These are phyloP conservation scores for Samia ricini DNA, from an alignment of 1,140 invertebrate genomes.

Conservation along the genomic window DNA sequence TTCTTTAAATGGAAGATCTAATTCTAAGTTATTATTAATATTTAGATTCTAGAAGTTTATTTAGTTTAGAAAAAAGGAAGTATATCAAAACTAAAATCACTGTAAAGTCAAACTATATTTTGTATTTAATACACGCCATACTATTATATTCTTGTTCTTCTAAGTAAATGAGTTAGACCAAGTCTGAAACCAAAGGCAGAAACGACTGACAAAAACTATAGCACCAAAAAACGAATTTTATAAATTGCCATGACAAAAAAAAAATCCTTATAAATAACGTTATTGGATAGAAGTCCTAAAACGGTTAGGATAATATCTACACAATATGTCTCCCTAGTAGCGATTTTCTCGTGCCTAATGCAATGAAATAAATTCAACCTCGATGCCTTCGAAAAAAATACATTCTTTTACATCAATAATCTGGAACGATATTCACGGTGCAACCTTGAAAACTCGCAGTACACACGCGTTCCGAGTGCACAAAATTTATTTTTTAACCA, in stretches of 20 bases:
- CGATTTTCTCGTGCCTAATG: neutral
- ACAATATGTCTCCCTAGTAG: neutral
- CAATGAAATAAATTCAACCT: slow-evolving; percentile 10
- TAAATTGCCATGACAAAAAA: neutral
- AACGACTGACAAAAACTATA: neutral
- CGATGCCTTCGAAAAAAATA: slow-evolving; percentile 6
- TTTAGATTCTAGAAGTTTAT: too few relatives aligned
- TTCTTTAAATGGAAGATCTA: neutral
- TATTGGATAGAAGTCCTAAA: neutral
- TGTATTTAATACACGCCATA: too few relatives aligned
- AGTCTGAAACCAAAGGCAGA: too few relatives aligned
- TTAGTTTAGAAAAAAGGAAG: too few relatives aligned
- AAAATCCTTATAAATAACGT: neutral
- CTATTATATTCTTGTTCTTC: too few relatives aligned
- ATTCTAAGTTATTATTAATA: too few relatives aligned
- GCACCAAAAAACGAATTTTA: neutral
- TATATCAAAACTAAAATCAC: too few relatives aligned
- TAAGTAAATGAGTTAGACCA: too few relatives aligned
- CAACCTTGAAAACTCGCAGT: neutral
- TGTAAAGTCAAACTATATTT: too few relatives aligned
- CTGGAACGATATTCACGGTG: neutral
- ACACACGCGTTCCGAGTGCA: neutral
- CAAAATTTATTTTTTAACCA: neutral
- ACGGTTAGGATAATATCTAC: neutral
- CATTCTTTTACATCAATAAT: slow-evolving; percentile 12